These are phyloP conservation scores for Oxyscelio sp. DNA, from an alignment of 2,888 invertebrate species.

Conservation along the genomic window DNA sequence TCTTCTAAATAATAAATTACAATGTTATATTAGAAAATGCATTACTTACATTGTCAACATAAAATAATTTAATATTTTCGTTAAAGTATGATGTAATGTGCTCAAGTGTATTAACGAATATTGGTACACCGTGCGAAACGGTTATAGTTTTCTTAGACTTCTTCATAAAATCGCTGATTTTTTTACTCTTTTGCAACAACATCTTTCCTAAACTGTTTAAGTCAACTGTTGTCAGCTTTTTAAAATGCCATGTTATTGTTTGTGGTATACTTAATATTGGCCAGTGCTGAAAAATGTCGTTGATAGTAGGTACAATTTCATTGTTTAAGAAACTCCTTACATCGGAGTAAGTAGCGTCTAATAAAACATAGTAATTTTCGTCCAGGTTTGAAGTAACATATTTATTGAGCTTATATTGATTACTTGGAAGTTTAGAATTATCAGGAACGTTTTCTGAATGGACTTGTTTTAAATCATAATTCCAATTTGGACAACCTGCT, in stretches of 20 bases:
- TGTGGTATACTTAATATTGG: slow-evolving; percentile 12
- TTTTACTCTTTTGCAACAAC: background rate
- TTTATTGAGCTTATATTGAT: no score
- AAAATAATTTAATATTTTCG: background rate
- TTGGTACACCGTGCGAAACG: background rate
- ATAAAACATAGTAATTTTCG: background rate
- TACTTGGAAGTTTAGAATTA: background rate
- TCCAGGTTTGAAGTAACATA: background rate
- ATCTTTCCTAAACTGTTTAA: slow-evolving; percentile 2
- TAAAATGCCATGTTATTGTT: slow-evolving; percentile 19
- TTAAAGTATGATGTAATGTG: background rate
- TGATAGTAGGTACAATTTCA: slow-evolving; percentile 9
- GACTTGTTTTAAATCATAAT: background rate
- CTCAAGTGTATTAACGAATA: background rate
- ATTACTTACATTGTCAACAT: background rate
- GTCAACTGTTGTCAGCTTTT: slow-evolving; percentile 17
- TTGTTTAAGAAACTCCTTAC: slow-evolving; percentile 11
- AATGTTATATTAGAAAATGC: background rate
- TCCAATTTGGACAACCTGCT: slow-evolving; percentile 29
- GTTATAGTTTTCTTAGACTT: background rate
- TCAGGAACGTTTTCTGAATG: background rate
- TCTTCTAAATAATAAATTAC: no score
- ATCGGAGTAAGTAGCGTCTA: background rate
- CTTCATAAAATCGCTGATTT: slow-evolving; percentile 6
- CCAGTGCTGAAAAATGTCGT: slow-evolving; percentile 4